Conservation (phyloP, 2,113 vertebrate genomes). For the Prunella himalayana region DNA sequence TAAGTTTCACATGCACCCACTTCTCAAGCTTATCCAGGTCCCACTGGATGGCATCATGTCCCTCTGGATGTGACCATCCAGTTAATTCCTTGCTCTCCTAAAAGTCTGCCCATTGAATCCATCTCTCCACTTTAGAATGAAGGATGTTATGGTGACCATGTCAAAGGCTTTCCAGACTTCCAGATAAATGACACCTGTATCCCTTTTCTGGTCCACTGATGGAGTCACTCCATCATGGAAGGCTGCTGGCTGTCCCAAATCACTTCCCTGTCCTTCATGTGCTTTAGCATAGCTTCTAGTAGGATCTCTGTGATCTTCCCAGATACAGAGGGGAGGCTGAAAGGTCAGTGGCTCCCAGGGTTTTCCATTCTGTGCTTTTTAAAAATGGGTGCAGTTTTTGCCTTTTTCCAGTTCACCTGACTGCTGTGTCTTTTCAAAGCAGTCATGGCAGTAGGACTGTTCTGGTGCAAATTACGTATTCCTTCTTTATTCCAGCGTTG, state of each 20-base stretch:
- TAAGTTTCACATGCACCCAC: not conserved
- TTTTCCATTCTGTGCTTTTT: not conserved
- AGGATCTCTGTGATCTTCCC: not conserved
- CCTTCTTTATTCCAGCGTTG: slow-evolving; percentile 68
- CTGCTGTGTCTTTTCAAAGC: not conserved
- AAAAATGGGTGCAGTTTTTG: not conserved
- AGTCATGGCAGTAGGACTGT: not conserved
- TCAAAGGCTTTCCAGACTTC: not conserved
- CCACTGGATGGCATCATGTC: not conserved
- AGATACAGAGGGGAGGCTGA: not conserved
- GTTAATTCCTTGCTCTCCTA: not conserved
- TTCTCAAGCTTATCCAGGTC: not conserved
- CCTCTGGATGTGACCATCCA: not conserved
- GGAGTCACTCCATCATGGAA: not conserved
- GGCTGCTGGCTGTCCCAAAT: not conserved
- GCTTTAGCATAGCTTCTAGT: not conserved
- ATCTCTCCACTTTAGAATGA: not conserved
- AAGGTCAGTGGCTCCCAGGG: not conserved
- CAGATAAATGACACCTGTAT: not conserved
- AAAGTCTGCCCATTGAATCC: not conserved
- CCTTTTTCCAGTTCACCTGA: not conserved
- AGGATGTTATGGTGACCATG: not conserved
- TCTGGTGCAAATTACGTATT: not conserved
- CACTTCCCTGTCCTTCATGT: not conserved
- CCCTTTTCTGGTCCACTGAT: not conserved